Percentiles rank a stretch among this genome's conserved stretches.
Conservation (phyloP, 2,797 vertebrate species). For the Myioborus melanocephalus region DNA sequence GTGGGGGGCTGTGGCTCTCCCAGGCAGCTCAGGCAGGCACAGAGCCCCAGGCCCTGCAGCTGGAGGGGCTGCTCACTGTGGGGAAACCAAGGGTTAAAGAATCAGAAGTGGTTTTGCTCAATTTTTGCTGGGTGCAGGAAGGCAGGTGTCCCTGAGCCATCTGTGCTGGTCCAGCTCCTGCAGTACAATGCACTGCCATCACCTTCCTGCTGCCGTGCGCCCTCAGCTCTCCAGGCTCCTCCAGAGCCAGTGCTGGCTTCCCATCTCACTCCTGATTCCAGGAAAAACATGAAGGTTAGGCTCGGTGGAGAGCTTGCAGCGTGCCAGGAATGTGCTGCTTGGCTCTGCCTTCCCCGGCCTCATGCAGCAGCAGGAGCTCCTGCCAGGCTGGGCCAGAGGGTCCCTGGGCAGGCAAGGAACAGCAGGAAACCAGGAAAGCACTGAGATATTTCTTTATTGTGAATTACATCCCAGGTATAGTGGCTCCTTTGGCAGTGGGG, state of each 20-base stretch:
- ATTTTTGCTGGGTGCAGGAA: background rate
- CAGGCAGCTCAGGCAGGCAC: background rate
- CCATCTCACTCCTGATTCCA: conserved; percentile 30
- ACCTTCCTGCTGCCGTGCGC: background rate
- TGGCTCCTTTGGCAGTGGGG: background rate
- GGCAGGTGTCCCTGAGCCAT: background rate
- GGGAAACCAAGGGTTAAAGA: background rate
- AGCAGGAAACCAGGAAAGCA: background rate
- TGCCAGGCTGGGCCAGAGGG: background rate
- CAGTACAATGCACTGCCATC: background rate
- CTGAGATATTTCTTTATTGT: background rate
- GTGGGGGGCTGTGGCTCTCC: background rate
- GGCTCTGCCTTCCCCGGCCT: conserved; percentile 24
- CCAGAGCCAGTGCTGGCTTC: conserved; percentile 30
- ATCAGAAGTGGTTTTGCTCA: background rate
- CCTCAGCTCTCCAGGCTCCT: conserved; percentile 21
- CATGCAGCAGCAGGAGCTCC: background rate
- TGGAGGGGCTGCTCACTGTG: background rate
- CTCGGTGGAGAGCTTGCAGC: background rate
- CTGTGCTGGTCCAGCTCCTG: background rate
- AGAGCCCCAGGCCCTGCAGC: background rate
- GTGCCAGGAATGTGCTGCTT: conserved; percentile 63
- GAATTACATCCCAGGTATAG: background rate
- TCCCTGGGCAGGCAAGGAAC: background rate
- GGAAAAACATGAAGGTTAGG: conserved; percentile 54